phyloP scores from a whole-genome alignment of 2,113 vertebrate genomes.

The Peucedramus taeniatus region DNA sequence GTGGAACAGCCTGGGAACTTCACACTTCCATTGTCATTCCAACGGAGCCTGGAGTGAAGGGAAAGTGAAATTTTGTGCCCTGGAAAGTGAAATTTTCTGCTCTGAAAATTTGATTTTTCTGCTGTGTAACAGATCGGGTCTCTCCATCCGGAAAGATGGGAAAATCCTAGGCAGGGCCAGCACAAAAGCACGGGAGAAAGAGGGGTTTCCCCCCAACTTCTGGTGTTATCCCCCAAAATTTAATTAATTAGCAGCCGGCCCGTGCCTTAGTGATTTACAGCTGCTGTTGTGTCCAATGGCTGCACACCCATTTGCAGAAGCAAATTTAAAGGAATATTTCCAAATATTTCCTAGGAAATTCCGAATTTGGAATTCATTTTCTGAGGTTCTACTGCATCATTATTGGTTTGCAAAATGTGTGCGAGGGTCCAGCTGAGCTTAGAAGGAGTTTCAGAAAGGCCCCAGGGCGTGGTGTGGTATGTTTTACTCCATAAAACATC shows the following conservation, averaged over 20 bases:
- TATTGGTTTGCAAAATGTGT: neutral
- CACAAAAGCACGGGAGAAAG: fast-evolving
- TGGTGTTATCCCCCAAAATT: neutral
- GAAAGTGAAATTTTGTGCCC: neutral
- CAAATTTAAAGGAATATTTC: neutral
- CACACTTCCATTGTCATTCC: neutral
- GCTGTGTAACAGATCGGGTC: too few relatives aligned
- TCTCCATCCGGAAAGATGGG: neutral
- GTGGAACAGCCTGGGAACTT: neutral
- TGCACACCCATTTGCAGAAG: fast-evolving
- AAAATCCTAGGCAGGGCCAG: neutral
- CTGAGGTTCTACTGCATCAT: neutral
- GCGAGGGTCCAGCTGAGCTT: neutral
- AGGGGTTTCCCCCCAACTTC: neutral
- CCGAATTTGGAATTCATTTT: fast-evolving
- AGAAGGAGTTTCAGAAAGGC: neutral
- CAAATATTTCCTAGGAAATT: neutral
- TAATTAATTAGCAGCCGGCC: neutral
- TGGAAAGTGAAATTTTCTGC: neutral
- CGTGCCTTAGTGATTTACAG: neutral
- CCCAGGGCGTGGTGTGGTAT: neutral
- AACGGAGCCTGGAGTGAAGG: neutral
- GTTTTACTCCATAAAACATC: fast-evolving
- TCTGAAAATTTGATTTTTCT: neutral
- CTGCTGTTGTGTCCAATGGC: neutral